phyloP scores from a whole-genome alignment of 2,113 vertebrate species.

The Rynchops niger region DNA sequence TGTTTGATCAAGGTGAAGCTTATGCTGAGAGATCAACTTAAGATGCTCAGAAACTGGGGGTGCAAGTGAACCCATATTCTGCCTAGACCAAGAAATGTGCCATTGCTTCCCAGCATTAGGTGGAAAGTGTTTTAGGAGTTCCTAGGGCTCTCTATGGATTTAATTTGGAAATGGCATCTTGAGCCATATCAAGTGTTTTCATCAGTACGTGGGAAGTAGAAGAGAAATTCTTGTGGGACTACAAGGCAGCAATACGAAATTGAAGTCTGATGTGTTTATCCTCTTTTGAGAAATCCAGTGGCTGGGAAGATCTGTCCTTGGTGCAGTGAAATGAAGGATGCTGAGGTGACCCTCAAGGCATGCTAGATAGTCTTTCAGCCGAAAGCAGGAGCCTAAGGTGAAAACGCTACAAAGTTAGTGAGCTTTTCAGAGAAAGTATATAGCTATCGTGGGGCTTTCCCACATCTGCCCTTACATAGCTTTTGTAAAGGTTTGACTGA shows the following conservation, averaged over 20 bases:
- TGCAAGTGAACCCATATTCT: not conserved
- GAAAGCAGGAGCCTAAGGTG: not conserved
- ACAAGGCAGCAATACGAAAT: not conserved
- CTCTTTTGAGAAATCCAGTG: not conserved
- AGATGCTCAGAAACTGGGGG: not conserved
- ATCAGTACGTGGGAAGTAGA: not conserved
- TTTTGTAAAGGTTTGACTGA: not conserved
- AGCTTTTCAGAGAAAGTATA: not conserved
- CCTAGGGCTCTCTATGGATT: not conserved
- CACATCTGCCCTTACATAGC: not conserved
- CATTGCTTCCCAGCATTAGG: not conserved
- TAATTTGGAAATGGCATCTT: not conserved
- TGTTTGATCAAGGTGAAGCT: not conserved
- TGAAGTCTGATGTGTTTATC: not conserved
- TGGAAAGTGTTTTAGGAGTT: not conserved
- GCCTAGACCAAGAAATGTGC: not conserved
- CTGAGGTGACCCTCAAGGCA: not conserved
- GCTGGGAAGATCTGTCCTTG: not conserved
- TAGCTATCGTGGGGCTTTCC: not conserved
- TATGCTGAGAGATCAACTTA: not conserved
- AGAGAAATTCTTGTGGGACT: not conserved
- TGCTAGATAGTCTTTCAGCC: not conserved
- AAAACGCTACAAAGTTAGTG: not conserved
- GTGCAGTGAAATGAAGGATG: not conserved
- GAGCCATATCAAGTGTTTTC: not conserved